Conservation (phyloP, 2,113 vertebrate species). For the Rostratula benghalensis region DNA sequence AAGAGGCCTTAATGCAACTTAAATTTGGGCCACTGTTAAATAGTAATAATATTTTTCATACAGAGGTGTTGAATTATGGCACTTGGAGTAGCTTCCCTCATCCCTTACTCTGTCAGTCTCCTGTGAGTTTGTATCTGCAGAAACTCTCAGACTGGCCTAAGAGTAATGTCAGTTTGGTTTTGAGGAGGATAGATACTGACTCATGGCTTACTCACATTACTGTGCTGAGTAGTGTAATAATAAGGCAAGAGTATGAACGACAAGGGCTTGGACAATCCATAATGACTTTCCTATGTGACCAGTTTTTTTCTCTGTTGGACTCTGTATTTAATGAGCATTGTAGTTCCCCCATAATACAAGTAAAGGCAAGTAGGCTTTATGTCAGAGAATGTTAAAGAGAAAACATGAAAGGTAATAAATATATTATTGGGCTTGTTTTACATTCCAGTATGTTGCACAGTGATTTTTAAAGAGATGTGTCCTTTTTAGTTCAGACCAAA, state of each 20-base stretch:
- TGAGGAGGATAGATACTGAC: not conserved
- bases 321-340: not conserved
- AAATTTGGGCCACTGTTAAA: not conserved
- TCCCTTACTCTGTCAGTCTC: not conserved
- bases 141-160: not conserved
- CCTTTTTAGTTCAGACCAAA: not conserved
- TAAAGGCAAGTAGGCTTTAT: not conserved
- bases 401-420: not conserved
- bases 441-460: not conserved
- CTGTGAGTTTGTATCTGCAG: not conserved
- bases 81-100: not conserved
- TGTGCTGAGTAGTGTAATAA: not conserved
- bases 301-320: not conserved
- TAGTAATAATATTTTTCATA: not conserved
- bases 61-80: not conserved
- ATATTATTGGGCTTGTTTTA: not conserved
- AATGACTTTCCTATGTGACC: not conserved
- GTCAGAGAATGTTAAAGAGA: not conserved
- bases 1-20: not conserved
- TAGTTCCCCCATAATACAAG: not conserved
- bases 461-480: not conserved
- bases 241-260: not conserved
- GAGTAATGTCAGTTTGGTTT: not conserved
- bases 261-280: not conserved
- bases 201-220: slow-evolving; percentile 8